Base-by-base conservation (phyloP, 1,140 invertebrate genomes). In the Saccostrea cuccullata region DNA sequence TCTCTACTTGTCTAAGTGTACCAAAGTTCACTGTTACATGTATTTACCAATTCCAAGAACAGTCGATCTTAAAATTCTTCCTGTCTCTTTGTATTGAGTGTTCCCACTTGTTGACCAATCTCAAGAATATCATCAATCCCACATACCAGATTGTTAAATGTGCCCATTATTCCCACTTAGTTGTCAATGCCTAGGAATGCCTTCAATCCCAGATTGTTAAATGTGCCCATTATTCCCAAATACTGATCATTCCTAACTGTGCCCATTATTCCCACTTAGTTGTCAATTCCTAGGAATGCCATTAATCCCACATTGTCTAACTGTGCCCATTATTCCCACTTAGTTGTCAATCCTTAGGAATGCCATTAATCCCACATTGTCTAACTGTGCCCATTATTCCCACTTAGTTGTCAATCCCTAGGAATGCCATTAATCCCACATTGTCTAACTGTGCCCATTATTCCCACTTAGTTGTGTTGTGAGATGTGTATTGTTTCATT, bases 211-310 rank as follows among this genome's bases (percentile, higher is more conserved):
- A 96, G 94, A 93, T 92, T 97, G 97, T 11, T 23, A 9, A 12
- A 5, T 17, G 26, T 47, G 8, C 20, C 26, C 20, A 23, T 9
- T 2, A 15, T 30, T 47, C 20, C 12, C 9, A 91, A 96, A 96
- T 94, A 97, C 97, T 96, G 96, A 93, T 98, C 97, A 86, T 98
- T 96, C n/a, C n/a, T n/a, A n/a, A n/a, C n/a, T n/a, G n/a, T n/a
- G n/a, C 20, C 26, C 20, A 23, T 9, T 2, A 15, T 30, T 47
- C 20, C 12, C 9, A 91, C 96, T 96, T 94, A 97, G 97, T 96
- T 96, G 93, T 98, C 97, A n/a, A 86, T 98, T 96, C n/a, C 77
- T 36, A 98, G 95, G 91, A 97, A 97, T 4, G 96, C 96, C 96
- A 98, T 97, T 11, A 98, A 95, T 1, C 97, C 97, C 73, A 96